Percentiles rank a stretch among this genome's conserved stretches.
These are phyloP conservation scores for Enteromius treurensis DNA, from an alignment of 2,797 vertebrate genomes.

Conservation along the genomic window DNA sequence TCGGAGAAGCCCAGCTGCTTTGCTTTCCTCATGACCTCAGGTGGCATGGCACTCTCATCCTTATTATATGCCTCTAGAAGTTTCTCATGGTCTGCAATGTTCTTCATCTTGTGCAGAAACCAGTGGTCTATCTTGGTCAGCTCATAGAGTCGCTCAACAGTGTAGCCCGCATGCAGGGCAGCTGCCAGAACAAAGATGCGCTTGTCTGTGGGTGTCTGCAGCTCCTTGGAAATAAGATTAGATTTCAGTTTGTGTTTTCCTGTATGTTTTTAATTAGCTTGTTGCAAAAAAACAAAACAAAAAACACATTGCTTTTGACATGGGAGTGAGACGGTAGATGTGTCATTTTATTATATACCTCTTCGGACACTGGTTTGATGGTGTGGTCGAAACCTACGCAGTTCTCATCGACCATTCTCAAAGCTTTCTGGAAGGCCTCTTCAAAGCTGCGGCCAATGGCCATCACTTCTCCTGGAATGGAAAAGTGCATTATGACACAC, in stretches of 20 bases:
- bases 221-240: constrained; percentile 78
- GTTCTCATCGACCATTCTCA: constrained; percentile 99
- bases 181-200: constrained; percentile 94
- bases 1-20: constrained; percentile 97
- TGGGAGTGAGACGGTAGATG: background rate
- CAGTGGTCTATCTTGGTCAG: constrained; percentile 96
- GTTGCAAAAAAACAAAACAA: background rate
- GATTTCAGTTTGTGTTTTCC: background rate
- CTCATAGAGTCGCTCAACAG: constrained; percentile 89
- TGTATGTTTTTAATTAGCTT: background rate
- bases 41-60: constrained; percentile 81
- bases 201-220: constrained; percentile 95
- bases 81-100: constrained; percentile 84
- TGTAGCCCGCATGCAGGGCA: constrained; percentile 85
- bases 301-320: background rate
- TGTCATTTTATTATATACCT: constrained; percentile 70
- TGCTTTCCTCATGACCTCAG: constrained; percentile 83
- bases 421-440: constrained; percentile 97
- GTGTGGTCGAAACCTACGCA: constrained; percentile 95
- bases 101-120: constrained; percentile 98
- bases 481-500: background rate
- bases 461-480: constrained; percentile 91
- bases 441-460: constrained; percentile 94
- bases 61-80: constrained; percentile 84
- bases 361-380: constrained; percentile 86